Base-by-base conservation (phyloP, 2,797 vertebrate genomes). In the Oryzias sinensis region DNA sequence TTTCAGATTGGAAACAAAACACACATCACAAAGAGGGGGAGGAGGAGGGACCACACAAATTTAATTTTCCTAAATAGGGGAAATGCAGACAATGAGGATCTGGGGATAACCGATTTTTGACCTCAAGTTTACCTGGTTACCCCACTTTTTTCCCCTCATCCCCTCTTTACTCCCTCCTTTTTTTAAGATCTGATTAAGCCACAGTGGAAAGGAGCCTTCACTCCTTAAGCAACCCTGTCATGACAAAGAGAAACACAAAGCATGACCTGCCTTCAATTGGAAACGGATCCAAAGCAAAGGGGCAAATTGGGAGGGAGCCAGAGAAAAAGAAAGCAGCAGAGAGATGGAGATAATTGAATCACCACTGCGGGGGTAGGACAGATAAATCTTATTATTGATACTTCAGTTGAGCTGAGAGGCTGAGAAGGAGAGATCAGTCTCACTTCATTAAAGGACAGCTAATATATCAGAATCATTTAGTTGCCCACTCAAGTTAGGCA, bases 231-330 rank as follows among this genome's bases (percentile, higher is more conserved):
- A 89, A 90, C 81, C 85, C 87, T 90, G 90, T 91, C 90, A 91
- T 89, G 89, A 93, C 90, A 91, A 90, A 88, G 83, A 84, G 77
- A 88, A 92, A 89, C 84, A 88, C 80, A 84, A 92, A 89, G 89
- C 89, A 90, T 89, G 90, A 91, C 90, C 91, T 87, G 86, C 79
- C 80, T 87, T 85, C 87, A 89, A 91, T 91, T 91, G 89, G 90
- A 93, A 92, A 91, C 78, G 87, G 90, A 90, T 90, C 86, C 82
- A 82, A 73, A 65, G 83, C 70, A 72, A 79, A 87, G 81, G 86
- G 77, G 74, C 71, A 71, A 79, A 69, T 37, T 42, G 56, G 49
- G 65, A 65, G 80, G 76, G 77, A 70, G 70, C 48, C 53, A 57
- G 72, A 70, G 75, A 70, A 79, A 76, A 72, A 80, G 72, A 78